A percentile compares a stretch with the other conserved stretches of the same genome.
Conservation (phyloP, 2,797 vertebrate genomes). For the Chaetophractus vellerosus region DNA sequence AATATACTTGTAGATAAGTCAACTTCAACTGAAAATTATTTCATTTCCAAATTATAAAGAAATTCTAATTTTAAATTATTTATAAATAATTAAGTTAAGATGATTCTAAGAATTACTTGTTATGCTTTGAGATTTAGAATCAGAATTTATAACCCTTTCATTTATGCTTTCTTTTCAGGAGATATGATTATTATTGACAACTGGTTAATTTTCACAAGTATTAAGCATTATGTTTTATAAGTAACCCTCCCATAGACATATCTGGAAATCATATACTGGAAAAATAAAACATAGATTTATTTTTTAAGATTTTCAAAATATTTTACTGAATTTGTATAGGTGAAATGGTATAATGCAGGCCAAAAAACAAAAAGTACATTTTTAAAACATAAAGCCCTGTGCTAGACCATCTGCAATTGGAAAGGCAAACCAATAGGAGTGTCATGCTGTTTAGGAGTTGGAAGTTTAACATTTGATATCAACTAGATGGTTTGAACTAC, state of each 20-base stretch:
- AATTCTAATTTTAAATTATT: constrained; percentile 25
- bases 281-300: not conserved
- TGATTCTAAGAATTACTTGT: not conserved
- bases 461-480: not conserved
- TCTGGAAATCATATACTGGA: not conserved
- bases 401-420: not conserved
- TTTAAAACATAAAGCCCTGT: constrained; percentile 3
- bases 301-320: constrained; percentile 40
- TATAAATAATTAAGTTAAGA: constrained; percentile 49
- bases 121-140: constrained; percentile 53
- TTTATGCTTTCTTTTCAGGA: constrained; percentile 61
- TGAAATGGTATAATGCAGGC: constrained; percentile 4
- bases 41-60: constrained; percentile 55
- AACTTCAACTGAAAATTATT: constrained; percentile 25
- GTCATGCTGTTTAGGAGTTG: not conserved
- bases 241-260: not conserved
- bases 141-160: constrained; percentile 45
- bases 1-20: constrained; percentile 15
- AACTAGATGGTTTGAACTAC: not conserved
- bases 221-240: constrained; percentile 27
- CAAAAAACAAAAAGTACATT: not conserved
- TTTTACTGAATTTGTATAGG: not conserved
- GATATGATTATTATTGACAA: constrained; percentile 46
- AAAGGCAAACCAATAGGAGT: not conserved
- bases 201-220: constrained; percentile 23